These are phyloP conservation scores for Salarias fasciatus DNA, from an alignment of 2,797 vertebrate species.

Conservation along the genomic window DNA sequence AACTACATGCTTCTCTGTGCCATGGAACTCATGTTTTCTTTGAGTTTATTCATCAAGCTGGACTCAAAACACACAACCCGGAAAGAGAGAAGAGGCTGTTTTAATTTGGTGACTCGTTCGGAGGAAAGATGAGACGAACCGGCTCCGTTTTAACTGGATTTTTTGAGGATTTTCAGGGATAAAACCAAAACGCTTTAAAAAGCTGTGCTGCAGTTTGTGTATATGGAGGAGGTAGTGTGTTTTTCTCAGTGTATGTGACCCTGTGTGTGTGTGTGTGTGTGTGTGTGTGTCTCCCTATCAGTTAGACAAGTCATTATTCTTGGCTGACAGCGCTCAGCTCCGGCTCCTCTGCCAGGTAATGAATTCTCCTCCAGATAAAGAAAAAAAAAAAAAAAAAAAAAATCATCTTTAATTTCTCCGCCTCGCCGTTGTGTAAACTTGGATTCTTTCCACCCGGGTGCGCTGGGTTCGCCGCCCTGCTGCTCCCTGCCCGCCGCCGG, in stretches of 20 bases:
- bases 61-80: too few relatives aligned
- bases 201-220: too few relatives aligned
- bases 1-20: too few relatives aligned
- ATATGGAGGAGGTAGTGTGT: neutral
- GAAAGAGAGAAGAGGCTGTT: too few relatives aligned
- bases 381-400: conserved; percentile 76
- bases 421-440: conserved; percentile 79
- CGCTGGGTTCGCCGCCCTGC: conserved; percentile 13
- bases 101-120: too few relatives aligned
- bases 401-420: conserved; percentile 82
- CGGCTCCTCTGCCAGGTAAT: conserved; percentile 77
- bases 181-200: too few relatives aligned
- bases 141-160: too few relatives aligned
- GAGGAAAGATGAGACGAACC: too few relatives aligned
- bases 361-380: conserved; percentile 82
- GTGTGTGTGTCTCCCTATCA: conserved; percentile 46
- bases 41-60: too few relatives aligned
- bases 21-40: too few relatives aligned
- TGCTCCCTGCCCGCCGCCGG: conserved; percentile 26
- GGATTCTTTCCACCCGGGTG: conserved; percentile 45
- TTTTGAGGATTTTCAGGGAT: too few relatives aligned
- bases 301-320: conserved; percentile 81
- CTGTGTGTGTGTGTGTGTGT: conserved; percentile 8
- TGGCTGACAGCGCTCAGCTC: conserved; percentile 76
- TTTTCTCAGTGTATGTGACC: conserved; percentile 4